These are phyloP conservation scores for Mycetomoellerius zeteki DNA, from an alignment of 1,140 invertebrate species.

Conservation along the genomic window DNA sequence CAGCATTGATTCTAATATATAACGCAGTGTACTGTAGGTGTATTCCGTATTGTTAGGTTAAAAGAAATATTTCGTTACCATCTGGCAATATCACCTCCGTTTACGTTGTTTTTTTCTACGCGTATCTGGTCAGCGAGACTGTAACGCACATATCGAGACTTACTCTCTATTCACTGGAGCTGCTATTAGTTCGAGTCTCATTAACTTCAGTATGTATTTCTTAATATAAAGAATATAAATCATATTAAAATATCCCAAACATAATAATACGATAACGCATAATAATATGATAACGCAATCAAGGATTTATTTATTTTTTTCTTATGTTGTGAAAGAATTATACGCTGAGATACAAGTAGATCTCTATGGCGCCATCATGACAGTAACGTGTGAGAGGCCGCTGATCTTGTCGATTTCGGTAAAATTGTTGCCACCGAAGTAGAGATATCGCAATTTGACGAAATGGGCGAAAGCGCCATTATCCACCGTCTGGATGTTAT, in stretches of 20 bases:
- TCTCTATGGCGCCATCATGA: background rate
- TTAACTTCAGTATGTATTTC: background rate
- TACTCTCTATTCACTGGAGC: too few species aligned
- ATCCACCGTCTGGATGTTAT: conserved; percentile 44
- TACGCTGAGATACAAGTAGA: background rate
- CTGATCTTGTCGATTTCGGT: background rate
- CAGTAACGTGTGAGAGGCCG: background rate
- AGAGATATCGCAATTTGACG: conserved; percentile 4
- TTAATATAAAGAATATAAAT: background rate
- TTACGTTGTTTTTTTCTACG: background rate
- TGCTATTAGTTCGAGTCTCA: background rate
- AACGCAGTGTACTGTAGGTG: background rate
- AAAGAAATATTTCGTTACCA: background rate
- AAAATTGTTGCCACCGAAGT: conserved; percentile 9
- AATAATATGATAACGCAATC: background rate
- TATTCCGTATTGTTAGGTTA: background rate
- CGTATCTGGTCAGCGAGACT: background rate
- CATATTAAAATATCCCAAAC: background rate
- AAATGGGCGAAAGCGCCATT: conserved; percentile 22
- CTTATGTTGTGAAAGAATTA: background rate
- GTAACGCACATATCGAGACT: background rate
- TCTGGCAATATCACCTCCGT: background rate
- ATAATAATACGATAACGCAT: background rate
- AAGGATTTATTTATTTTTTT: background rate
- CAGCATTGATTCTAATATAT: conserved; percentile 27